Percentiles rank a stretch among this genome's conserved stretches.
phyloP scores from a whole-genome alignment of 2,888 invertebrate genomes.

The Mechanitis messenoides region DNA sequence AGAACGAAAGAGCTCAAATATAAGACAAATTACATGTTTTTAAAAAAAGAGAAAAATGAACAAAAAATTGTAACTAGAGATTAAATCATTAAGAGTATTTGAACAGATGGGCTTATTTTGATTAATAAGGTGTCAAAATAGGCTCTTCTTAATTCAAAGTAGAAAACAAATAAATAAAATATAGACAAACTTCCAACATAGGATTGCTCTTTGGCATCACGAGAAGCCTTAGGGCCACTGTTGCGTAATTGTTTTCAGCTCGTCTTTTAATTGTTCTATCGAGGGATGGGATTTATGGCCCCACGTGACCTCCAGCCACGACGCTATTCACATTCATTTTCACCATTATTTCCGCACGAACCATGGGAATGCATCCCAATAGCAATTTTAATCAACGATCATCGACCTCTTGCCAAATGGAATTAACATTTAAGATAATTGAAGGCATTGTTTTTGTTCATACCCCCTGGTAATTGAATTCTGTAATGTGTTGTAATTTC shows the following conservation, averaged over 20 bases:
- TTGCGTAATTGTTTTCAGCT: slow-evolving; percentile 76
- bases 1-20: too few species aligned
- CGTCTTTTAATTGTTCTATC: slow-evolving; percentile 77
- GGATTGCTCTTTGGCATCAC: slow-evolving; percentile 50
- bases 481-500: slow-evolving; percentile 13
- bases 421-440: slow-evolving; percentile 38
- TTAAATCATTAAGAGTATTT: too few species aligned
- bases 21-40: too few species aligned
- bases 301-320: slow-evolving; percentile 69
- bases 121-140: too few species aligned
- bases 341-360: slow-evolving; percentile 67
- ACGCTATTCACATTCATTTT: slow-evolving; percentile 68
- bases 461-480: slow-evolving; percentile 18
- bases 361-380: slow-evolving; percentile 63
- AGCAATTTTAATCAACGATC: slow-evolving; percentile 64
- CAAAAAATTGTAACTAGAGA: too few species aligned
- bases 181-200: not conserved
- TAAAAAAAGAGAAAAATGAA: too few species aligned
- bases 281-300: slow-evolving; percentile 67
- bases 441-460: slow-evolving; percentile 35
- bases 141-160: too few species aligned
- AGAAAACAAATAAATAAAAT: too few species aligned
- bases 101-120: too few species aligned
- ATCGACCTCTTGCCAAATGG: slow-evolving; percentile 44
- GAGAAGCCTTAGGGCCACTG: slow-evolving; percentile 63